Conservation (phyloP, 2,888 invertebrate species). For the Tetranychus truncatus region DNA sequence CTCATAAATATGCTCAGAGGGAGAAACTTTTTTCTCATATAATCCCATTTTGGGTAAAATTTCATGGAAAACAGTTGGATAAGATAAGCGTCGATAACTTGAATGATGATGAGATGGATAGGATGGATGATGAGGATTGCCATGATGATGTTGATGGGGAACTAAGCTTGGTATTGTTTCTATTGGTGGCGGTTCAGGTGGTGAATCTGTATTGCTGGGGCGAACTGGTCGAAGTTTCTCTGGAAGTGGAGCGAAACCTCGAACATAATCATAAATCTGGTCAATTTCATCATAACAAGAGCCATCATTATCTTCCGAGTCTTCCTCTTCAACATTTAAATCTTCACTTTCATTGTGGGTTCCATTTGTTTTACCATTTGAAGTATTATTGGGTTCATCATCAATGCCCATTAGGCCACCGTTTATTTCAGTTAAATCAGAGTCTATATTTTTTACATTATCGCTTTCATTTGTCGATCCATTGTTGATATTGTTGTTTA, state of each 20-base stretch:
- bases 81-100: slow-evolving; percentile 3
- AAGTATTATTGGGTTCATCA: slow-evolving; percentile 1
- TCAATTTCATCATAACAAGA: slow-evolving; percentile 68
- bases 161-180: slow-evolving; percentile 55
- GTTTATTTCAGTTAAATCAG: background rate
- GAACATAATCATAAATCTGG: slow-evolving; percentile 84
- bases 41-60: slow-evolving; percentile 7
- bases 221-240: slow-evolving; percentile 35
- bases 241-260: slow-evolving; percentile 74
- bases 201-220: slow-evolving; percentile 8
- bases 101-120: background rate
- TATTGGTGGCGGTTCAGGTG: slow-evolving; percentile 70
- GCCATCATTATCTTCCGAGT: background rate
- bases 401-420: background rate
- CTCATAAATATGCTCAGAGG: slow-evolving; percentile 23
- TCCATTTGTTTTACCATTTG: background rate
- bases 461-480: background rate
- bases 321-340: background rate
- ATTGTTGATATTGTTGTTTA: background rate
- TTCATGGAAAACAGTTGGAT: slow-evolving; percentile 10
- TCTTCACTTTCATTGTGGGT: background rate
- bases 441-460: background rate
- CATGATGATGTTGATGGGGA: background rate
- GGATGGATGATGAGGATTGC: background rate
- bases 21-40: background rate